A percentile compares a stretch with the other conserved stretches of the same genome.
These are phyloP conservation scores for Lucinisca nassula DNA, from an alignment of 2,888 invertebrate species.

Conservation along the genomic window DNA sequence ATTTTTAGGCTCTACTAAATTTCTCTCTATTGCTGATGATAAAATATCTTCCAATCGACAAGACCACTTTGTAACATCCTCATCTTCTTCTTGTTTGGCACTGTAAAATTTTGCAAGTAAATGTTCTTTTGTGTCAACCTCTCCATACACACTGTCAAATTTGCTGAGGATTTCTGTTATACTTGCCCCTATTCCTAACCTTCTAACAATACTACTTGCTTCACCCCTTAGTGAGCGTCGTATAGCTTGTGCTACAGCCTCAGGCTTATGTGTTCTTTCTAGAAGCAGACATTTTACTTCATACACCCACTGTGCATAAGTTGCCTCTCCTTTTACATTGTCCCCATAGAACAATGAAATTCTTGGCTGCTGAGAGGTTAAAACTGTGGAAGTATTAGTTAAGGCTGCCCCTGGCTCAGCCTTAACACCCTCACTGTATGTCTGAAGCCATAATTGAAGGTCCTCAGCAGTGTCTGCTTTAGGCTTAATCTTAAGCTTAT, in stretches of 20 bases:
- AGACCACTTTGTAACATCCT: constrained; percentile 11
- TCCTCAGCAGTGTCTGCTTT: not conserved
- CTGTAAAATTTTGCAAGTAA: constrained; percentile 4
- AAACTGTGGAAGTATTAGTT: no score
- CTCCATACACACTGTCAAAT: constrained; percentile 1
- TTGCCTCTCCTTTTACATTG: not conserved
- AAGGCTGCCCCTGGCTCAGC: not conserved
- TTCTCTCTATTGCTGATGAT: not conserved
- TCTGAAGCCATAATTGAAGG: not conserved
- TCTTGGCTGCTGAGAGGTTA: not conserved
- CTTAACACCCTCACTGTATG: not conserved
- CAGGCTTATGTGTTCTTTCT: not conserved
- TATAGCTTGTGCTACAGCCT: not conserved
- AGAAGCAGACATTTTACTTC: not conserved
- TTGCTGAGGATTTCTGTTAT: not conserved
- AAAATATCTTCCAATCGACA: constrained; percentile 3
- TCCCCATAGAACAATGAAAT: not conserved
- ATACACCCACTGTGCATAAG: not conserved
- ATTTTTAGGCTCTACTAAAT: not conserved
- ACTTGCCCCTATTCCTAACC: not conserved
- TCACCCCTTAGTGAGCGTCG: not conserved
- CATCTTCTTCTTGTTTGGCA: not conserved
- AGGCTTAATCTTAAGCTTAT: not conserved
- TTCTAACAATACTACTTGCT: not conserved
- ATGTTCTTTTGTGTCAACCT: constrained; percentile 1